Conservation (phyloP, 2,797 vertebrate species). For the Perdix hodgsoniae region DNA sequence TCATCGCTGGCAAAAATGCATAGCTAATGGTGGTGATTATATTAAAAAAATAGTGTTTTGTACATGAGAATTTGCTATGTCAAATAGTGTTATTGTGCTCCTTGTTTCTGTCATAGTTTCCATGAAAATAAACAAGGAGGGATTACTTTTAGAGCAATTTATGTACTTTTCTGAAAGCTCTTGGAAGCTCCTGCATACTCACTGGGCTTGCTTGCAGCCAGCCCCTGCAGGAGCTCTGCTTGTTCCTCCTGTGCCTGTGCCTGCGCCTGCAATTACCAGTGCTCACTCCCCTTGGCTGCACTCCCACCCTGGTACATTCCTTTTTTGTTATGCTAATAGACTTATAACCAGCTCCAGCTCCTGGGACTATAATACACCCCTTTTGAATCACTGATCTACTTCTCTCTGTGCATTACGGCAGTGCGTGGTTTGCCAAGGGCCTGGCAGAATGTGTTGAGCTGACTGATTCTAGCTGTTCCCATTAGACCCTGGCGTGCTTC, state of each 20-base stretch:
- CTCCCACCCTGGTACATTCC: slow-evolving; percentile 39
- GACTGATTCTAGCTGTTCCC: slow-evolving; percentile 51
- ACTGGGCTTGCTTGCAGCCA: neutral
- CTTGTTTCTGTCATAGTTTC: neutral
- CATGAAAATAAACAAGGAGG: too few species aligned
- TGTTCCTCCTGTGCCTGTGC: slow-evolving; percentile 17
- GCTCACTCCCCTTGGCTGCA: slow-evolving; percentile 29
- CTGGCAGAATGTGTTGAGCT: slow-evolving; percentile 34
- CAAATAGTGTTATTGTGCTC: neutral
- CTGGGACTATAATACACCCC: slow-evolving; percentile 41
- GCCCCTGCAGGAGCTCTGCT: slow-evolving; percentile 38
- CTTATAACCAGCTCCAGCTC: slow-evolving; percentile 61
- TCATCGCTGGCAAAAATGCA: neutral
- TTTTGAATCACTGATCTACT: slow-evolving; percentile 57
- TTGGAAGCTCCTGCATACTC: slow-evolving; percentile 25
- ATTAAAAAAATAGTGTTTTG: neutral
- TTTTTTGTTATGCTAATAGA: slow-evolving; percentile 68
- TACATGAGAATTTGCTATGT: neutral
- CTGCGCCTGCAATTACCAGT: slow-evolving; percentile 51
- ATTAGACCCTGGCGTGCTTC: slow-evolving; percentile 48
- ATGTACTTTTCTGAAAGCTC: neutral
- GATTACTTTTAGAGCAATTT: neutral
- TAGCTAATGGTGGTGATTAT: neutral
- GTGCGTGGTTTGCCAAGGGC: slow-evolving; percentile 4
- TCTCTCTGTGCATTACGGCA: slow-evolving; percentile 18